phyloP scores from a whole-genome alignment of 2,113 vertebrate species.

The Oostethus manadensis region DNA sequence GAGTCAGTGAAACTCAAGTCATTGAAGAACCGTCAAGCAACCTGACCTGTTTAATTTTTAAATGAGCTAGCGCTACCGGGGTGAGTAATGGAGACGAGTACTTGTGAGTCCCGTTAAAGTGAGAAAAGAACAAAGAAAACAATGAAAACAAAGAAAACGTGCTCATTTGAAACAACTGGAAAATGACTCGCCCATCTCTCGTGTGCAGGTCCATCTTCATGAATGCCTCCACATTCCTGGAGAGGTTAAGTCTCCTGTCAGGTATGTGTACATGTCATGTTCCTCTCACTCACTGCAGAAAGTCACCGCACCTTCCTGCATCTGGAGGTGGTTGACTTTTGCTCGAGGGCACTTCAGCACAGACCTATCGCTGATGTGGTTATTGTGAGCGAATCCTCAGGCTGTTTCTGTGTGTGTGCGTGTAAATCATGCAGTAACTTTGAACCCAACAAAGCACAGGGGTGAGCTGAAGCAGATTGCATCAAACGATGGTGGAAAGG shows the following conservation, averaged over 20 bases:
- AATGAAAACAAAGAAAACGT: no score
- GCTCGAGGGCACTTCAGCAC: conserved; percentile 13
- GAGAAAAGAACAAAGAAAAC: no score
- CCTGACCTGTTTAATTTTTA: no score
- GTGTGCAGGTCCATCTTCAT: conserved; percentile 23
- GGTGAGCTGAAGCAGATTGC: conserved; percentile 2
- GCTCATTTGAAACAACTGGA: no score
- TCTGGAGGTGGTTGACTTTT: conserved; percentile 6
- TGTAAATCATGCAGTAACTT: conserved; percentile 16
- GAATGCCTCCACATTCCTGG: conserved; percentile 31
- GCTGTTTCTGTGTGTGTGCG: conserved; percentile 13
- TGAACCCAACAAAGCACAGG: conserved; percentile 2
- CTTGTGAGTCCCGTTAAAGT: no score
- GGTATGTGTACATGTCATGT: conserved; percentile 50
- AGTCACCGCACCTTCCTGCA: conserved; percentile 13
- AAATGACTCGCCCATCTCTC: not conserved
- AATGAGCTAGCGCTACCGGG: no score
- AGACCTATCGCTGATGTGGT: conserved; percentile 2
- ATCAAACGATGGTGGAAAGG: not conserved
- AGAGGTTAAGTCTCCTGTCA: conserved; percentile 59
- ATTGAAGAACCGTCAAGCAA: no score
- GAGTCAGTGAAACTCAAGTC: no score
- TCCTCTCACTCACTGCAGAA: conserved; percentile 24
- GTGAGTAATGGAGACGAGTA: no score
- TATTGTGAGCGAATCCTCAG: not conserved